Conservation (phyloP, 1,140 invertebrate species). For the Ostrea edulis region DNA sequence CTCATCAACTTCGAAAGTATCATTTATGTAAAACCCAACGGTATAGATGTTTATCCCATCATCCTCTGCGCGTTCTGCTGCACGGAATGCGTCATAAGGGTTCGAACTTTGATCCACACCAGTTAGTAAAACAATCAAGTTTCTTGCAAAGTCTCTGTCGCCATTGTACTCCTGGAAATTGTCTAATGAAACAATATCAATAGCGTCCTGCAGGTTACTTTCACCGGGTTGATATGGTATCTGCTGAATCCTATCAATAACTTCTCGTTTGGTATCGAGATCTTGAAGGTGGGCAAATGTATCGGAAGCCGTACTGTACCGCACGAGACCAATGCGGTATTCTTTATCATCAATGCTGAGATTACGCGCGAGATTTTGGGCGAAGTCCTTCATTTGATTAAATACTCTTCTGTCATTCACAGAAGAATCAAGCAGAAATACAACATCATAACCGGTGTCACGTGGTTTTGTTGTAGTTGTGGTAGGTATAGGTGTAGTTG, state of each 20-base stretch:
- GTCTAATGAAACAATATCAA: constrained; percentile 62
- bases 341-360: constrained; percentile 67
- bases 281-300: constrained; percentile 70
- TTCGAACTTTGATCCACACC: constrained; percentile 67
- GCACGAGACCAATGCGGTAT: constrained; percentile 70
- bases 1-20: constrained; percentile 66
- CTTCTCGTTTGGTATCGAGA: constrained; percentile 61
- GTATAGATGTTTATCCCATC: constrained; percentile 65
- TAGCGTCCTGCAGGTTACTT: constrained; percentile 66
- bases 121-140: constrained; percentile 71
- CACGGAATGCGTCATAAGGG: constrained; percentile 48
- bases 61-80: constrained; percentile 63
- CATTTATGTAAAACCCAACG: constrained; percentile 66
- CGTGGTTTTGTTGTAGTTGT: constrained; percentile 38
- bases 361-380: constrained; percentile 58
- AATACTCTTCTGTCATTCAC: constrained; percentile 61
- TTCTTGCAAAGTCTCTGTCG: constrained; percentile 71
- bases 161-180: constrained; percentile 72
- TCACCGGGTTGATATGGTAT: constrained; percentile 58
- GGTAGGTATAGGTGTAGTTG: neutral
- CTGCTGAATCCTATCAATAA: constrained; percentile 59
- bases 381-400: constrained; percentile 70
- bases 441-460: constrained; percentile 71
- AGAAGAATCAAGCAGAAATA: constrained; percentile 74
- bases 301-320: constrained; percentile 62